Base-by-base conservation (phyloP, 2,797 vertebrate genomes). In the Remorina albescens region DNA sequence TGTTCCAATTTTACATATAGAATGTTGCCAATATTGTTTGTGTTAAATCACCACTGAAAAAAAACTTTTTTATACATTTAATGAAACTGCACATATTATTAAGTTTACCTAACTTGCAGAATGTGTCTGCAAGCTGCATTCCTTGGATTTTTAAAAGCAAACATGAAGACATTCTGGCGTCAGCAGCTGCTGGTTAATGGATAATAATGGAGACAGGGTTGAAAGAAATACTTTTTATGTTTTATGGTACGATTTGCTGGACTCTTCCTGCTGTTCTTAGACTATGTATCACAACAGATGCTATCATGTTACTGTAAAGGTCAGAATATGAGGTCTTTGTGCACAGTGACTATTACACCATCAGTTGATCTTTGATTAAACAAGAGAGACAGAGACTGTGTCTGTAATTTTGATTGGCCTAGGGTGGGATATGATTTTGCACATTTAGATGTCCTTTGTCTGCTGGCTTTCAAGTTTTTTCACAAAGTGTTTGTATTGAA, bases 331-430 rank as follows among this genome's bases (percentile, higher is more conserved):
- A 46, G 4, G 23, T 18, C 12, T 59, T 46, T 55, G 26, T 25
- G 23, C 12, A 13, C 39, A 61, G 49, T 47, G 41, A 12, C 30
- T 44, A 0, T 53, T 51, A 12, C 36, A 62, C 5, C 11, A 37
- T 21, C 8, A 28, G n/a, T 39, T 25, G 16, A 30, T 1, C 37
- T 23, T 19, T n/a, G 23, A 51, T 42, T 23, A 16, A 51, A 66
- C 32, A n/a, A n/a, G 30, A 56, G 11, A 63, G 21, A 34, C n/a
- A 49, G 44, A 50, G 42, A 55, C 54, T 47, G 49, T 41, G 42
- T 68, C 39, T 61, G n/a, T n/a, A 2, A 49, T 54, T 30, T 68
- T 42, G 41, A 49, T 6, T 25, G 56, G 49, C 57, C 32, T 19
- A 13, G 19, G 11, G 32, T 42, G n/a, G 6, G 6, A 47, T 8